Percentiles rank a stretch among this genome's conserved stretches.
phyloP scores from a whole-genome alignment of 2,888 invertebrate species.

The Leptura quadrifasciata region DNA sequence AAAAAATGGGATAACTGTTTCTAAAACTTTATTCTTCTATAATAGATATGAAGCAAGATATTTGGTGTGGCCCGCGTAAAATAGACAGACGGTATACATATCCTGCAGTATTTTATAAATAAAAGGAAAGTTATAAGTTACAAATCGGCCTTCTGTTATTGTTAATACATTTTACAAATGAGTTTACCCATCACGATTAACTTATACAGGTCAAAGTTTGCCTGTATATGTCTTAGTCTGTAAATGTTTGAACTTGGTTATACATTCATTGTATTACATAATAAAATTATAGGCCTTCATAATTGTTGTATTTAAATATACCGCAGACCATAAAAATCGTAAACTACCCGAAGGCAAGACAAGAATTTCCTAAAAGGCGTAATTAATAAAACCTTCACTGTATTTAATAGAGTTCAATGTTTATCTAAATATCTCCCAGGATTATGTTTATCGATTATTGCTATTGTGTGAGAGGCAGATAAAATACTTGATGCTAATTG shows the following conservation, averaged over 20 bases:
- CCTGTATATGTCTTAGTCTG: background rate
- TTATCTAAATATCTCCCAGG: slow-evolving; percentile 1
- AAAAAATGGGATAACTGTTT: no score
- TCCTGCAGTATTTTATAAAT: background rate
- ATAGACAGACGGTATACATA: no score
- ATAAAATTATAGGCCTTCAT: background rate
- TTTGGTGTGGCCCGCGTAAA: no score
- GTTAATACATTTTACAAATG: background rate
- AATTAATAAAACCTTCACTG: slow-evolving; percentile 7
- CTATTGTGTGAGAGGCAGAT: background rate
- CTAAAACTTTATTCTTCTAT: no score
- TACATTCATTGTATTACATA: no score
- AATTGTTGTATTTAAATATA: background rate
- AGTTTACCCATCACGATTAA: background rate
- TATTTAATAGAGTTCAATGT: slow-evolving; percentile 4
- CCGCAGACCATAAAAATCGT: no score
- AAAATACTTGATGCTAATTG: slow-evolving; percentile 7
- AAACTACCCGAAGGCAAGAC: no score
- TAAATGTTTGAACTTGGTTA: background rate
- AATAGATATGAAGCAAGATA: no score
- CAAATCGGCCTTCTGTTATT: background rate
- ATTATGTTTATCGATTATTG: background rate
- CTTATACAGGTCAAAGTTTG: background rate
- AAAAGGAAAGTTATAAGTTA: slow-evolving; percentile 14
- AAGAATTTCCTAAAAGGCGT: background rate